Evolutionary conservation across 2,113 vertebrate species (phyloP), one percentile per base, ranked within the genome.

Genomic region (Mustelus asterias): DNA sequence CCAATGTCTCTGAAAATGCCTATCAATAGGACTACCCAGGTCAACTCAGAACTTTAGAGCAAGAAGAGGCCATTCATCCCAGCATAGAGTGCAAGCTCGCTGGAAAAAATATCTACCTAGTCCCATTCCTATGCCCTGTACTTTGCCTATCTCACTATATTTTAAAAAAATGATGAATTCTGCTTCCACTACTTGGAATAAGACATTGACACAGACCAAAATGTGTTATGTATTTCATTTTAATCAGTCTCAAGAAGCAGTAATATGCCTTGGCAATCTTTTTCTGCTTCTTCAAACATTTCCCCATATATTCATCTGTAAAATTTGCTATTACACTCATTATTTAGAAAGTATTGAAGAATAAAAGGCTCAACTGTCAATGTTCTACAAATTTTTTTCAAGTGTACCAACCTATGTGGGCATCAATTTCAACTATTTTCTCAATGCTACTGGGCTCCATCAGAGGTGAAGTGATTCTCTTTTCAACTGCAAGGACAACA

Each of bases 371-470:
- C 37, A 37, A 95, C 11, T 29, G 48, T 26, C 86, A 58, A 89
- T 5, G 29, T 18, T 80, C 86, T 89, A 48, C 2, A 48, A 58
- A 89, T 89, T 89, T 3, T 33, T 89, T 89, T 58, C 44, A 80
- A 48, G 67, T 16, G 5, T 37, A 80, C 96, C 97, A 96, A 99
- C 99, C 99, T 88, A 99, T 99, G 97, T 99, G 99, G 96, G 98
- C 98, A 97, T 99, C 99, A 0, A 99, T 99, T 97, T 99, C 99
- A 48, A 99, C 99, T 0, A 99, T 99, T 97, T 99, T 99, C 97
- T 99, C 99, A 22, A 99, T 99, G 98, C 99, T 99, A 98, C 98
- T 99, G 96, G 99, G 99, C 96, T 99, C 99, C 99, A 99, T 99
- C 60, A 99, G 98, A 0, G 99, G 98, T 44, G 99, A 99, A 18